These are phyloP conservation scores for Lampropteryx suffumata DNA, from an alignment of 2,888 invertebrate species.

Conservation along the genomic window DNA sequence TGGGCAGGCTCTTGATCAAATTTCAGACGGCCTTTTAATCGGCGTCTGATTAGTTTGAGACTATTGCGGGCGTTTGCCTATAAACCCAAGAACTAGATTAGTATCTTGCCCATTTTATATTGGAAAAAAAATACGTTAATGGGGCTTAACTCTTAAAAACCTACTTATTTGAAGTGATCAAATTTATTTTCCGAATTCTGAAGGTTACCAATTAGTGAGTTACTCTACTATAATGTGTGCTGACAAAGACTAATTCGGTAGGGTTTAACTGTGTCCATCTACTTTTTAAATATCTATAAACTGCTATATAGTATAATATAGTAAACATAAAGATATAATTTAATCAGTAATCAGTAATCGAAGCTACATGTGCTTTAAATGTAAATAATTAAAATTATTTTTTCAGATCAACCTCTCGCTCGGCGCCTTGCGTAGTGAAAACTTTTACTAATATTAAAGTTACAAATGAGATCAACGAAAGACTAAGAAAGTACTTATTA, in stretches of 20 bases:
- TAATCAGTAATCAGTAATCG: no score
- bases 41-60: slow-evolving; percentile 41
- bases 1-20: slow-evolving; percentile 40
- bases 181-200: slow-evolving; percentile 21
- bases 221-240: background rate
- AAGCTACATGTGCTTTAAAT: slow-evolving; percentile 21
- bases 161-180: slow-evolving; percentile 58
- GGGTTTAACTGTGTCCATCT: slow-evolving; percentile 8
- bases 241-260: background rate
- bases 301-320: slow-evolving; percentile 1
- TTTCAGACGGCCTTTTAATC: slow-evolving; percentile 47
- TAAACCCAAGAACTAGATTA: slow-evolving; percentile 35
- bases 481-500: background rate
- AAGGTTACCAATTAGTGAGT: background rate
- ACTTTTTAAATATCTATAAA: slow-evolving; percentile 9
- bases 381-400: background rate
- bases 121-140: slow-evolving; percentile 61
- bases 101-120: slow-evolving; percentile 62
- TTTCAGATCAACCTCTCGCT: slow-evolving; percentile 45
- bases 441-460: background rate
- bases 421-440: slow-evolving; percentile 31
- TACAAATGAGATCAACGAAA: slow-evolving; percentile 4
- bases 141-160: slow-evolving; percentile 73
- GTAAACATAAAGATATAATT: no score
- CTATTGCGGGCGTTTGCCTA: slow-evolving; percentile 55